phyloP scores from a whole-genome alignment of 2,113 vertebrate genomes.

The Nyctibius bracteatus region DNA sequence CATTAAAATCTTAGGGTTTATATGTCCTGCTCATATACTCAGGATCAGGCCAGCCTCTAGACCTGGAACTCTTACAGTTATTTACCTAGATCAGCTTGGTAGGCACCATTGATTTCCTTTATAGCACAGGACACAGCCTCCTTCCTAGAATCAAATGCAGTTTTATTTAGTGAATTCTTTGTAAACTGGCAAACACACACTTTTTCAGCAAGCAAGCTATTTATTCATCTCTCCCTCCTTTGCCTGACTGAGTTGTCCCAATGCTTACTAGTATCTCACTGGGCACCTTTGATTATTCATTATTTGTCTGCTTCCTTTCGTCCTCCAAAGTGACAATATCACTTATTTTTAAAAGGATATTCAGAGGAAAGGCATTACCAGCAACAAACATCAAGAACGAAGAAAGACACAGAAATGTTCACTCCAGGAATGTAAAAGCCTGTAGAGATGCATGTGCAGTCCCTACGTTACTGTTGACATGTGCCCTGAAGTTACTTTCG shows the following conservation, averaged over 20 bases:
- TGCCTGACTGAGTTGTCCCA: background rate
- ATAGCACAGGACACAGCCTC: background rate
- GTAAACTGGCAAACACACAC: background rate
- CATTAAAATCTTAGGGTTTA: background rate
- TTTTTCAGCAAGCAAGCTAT: background rate
- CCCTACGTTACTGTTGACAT: background rate
- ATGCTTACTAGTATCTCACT: background rate
- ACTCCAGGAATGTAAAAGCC: background rate
- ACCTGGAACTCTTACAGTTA: background rate
- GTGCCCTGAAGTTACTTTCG: background rate
- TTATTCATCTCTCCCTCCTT: background rate
- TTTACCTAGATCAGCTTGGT: background rate
- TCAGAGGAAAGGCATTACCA: background rate
- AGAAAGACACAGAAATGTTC: background rate
- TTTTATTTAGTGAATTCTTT: background rate
- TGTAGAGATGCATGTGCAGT: background rate
- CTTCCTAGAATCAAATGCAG: background rate
- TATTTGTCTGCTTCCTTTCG: background rate
- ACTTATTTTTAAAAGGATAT: background rate
- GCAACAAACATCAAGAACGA: background rate
- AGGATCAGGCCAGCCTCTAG: background rate
- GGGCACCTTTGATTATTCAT: background rate
- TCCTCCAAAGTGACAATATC: background rate
- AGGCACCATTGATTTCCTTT: background rate
- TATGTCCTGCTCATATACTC: background rate